Evolutionary conservation across 2,888 invertebrate genomes (phyloP), one percentile per base, ranked within the genome.

Genomic region (Philereme transversata): DNA sequence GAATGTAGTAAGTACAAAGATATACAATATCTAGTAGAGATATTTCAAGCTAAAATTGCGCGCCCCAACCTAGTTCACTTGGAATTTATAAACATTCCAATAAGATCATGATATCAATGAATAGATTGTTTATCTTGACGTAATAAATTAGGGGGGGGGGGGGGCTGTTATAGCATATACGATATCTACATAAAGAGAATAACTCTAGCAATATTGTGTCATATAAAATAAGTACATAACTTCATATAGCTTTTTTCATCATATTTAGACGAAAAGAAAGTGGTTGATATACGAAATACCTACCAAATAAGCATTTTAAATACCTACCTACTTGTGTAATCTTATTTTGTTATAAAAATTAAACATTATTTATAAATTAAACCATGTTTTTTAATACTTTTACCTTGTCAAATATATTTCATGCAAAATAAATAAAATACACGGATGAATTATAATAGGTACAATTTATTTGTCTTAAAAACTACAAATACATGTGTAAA

Each of bases 391-490:
- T 46, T 10, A 10, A 4, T 10, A 41, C 43, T 10, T 43, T 10
- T 5, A 10, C n/a, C 10, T 10, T n/a, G 43, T 41, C 8, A 43
- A 33, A 47, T 56, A 6, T 4, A 56, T 41, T 36, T 40, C 22
- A 49, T 40, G 4, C 6, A 11, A 36, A 44, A 51, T 48, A 45
- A 64, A 58, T 62, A 38, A 66, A 66, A 63, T 67, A 9, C 60
- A 57, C 48, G 53, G 36, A 22, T 38, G 44, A 51, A 45, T 62
- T 44, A 57, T 57, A 65, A 76, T 82, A 82, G 78, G 78, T 88
- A 86, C 83, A 82, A 75, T 88, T 87, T 87, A 87, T 86, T 87
- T 83, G 81, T 81, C 88, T 88, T 88, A 88, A 71, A 56, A 83
- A 73, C 85, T 87, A 87, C 81, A 83, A 84, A 84, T 85, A 86